phyloP scores from a whole-genome alignment of 2,797 vertebrate species.

The Coreius guichenoti region DNA sequence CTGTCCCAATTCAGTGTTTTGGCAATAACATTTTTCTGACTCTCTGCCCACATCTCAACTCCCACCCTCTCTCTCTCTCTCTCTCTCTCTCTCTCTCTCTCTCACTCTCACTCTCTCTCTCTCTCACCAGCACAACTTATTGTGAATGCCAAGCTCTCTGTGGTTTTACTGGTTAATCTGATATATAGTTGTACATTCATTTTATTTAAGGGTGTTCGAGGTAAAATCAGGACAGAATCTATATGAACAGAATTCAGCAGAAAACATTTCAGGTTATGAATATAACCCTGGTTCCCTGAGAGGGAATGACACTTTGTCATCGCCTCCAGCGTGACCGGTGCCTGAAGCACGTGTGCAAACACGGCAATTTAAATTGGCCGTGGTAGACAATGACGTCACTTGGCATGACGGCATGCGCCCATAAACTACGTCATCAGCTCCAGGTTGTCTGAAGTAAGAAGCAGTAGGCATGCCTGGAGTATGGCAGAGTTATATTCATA shows the following conservation, averaged over 20 bases:
- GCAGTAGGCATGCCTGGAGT: too few relatives aligned
- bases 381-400: too few relatives aligned
- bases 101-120: too few relatives aligned
- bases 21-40: constrained; percentile 47
- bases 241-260: not conserved
- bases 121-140: not conserved
- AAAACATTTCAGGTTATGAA: not conserved
- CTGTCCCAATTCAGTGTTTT: constrained; percentile 42
- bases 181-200: not conserved
- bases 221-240: not conserved
- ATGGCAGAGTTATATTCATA: too few relatives aligned
- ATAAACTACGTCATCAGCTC: too few relatives aligned
- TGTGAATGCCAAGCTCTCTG: constrained; percentile 17
- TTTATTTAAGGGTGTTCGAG: constrained; percentile 16
- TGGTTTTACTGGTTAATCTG: constrained; percentile 13
- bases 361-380: too few relatives aligned
- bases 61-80: constrained; percentile 23
- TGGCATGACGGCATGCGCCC: too few relatives aligned
- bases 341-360: too few relatives aligned
- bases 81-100: not conserved
- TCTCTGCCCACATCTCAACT: constrained; percentile 37
- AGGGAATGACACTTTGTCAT: too few relatives aligned
- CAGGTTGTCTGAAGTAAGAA: too few relatives aligned
- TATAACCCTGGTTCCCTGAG: too few relatives aligned
- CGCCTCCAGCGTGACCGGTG: too few relatives aligned